Evolutionary conservation across 2,797 vertebrate species (phyloP), one percentile per base, ranked within the genome.

Genomic region (Vireo griseus): DNA sequence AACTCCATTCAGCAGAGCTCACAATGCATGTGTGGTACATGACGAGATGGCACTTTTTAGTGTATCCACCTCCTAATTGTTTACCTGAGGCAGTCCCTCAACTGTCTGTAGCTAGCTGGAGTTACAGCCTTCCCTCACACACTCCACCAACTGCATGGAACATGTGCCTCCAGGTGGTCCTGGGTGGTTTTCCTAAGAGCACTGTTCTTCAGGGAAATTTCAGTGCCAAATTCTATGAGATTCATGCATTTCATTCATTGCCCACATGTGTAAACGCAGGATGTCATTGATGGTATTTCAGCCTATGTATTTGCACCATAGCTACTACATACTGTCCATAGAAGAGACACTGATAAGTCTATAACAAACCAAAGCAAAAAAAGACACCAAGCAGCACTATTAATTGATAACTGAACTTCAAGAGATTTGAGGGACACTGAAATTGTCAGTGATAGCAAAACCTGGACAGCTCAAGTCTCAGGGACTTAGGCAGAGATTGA

Each of bases 171-270:
- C 78, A 45, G 39, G 55, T 76, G 22, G 29, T 74, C 57, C 61
- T 44, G 52, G 25, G 12, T 67, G 54, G 20, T 62, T 75, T 67
- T 48, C 47, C 48, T 1, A 13, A 51, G 16, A 57, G 26, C 14
- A 14, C 26, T 42, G 22, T 25, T 86, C 50, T 83, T 67, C 31
- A 66, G 59, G 42, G 29, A 22, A 72, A 76, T 84, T 88, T 74
- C 69, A n/a, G 28, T 9, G 16, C 28, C 62, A 73, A 67, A 8
- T 29, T 77, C 20, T 67, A 6, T 37, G 51, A 94, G 90, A 90
- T 50, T 59, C 51, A 63, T 75, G 65, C 28, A 62, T 96, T 95
- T 95, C 74, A 61, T 92, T 92, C 45, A 86, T 81, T 9, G 28
- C 71, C 50, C 45, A 61, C 50, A 52, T 54, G 69, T 29, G 3